Evolutionary conservation across 2,113 vertebrate genomes (phyloP).

Genomic region (Dasyurus viverrinus): DNA sequence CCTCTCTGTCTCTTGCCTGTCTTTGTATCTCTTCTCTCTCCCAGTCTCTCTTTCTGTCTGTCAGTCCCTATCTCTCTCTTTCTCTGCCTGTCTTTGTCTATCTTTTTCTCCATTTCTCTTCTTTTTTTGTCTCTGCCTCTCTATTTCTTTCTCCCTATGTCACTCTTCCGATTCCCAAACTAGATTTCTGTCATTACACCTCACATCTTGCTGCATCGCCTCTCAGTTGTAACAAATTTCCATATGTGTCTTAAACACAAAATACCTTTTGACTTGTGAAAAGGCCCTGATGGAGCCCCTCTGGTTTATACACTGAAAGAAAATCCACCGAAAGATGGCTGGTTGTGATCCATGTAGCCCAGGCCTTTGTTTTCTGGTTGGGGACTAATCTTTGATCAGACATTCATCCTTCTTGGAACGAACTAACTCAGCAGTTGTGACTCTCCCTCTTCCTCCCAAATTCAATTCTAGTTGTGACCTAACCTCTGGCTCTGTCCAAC

Average conservation of each 20-base stretch:
- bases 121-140: background rate
- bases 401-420: background rate
- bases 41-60: background rate
- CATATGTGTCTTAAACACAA: background rate
- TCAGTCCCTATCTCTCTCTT: too few species aligned
- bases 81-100: background rate
- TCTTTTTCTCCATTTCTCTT: background rate
- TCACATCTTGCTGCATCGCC: background rate
- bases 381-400: background rate
- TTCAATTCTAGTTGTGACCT: background rate
- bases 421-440: background rate
- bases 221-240: background rate
- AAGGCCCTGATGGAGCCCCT: background rate
- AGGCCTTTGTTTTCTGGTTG: background rate
- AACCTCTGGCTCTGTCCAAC: background rate
- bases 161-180: background rate
- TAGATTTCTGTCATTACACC: background rate
- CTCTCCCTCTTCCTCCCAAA: background rate
- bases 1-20: background rate
- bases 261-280: background rate
- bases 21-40: background rate
- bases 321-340: background rate
- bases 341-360: background rate
- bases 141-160: background rate
- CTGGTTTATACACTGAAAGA: background rate